These are phyloP conservation scores for Adineta ricciae DNA, from an alignment of 2,888 invertebrate species.

Conservation along the genomic window DNA sequence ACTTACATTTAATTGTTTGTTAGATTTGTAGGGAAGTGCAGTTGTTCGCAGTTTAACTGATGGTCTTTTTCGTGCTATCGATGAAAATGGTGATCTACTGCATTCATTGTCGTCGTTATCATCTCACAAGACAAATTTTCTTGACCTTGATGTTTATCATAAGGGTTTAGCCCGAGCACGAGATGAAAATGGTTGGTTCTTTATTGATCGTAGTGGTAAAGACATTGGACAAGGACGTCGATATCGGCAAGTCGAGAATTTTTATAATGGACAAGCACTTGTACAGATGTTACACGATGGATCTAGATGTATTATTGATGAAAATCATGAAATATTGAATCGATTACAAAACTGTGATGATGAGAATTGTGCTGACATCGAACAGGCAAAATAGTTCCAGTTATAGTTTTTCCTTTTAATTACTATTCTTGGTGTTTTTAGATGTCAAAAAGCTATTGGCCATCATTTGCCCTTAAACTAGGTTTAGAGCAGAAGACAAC, in stretches of 20 bases:
- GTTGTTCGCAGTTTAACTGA: not conserved
- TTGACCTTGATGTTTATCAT: conserved; percentile 2
- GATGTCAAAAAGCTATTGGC: not conserved
- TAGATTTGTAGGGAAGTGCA: not conserved
- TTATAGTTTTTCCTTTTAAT: not conserved
- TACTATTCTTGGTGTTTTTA: not conserved
- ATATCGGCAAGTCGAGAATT: not conserved
- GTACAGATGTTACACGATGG: not conserved
- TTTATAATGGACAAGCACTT: conserved; percentile 15
- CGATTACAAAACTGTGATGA: not conserved
- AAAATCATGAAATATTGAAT: not conserved
- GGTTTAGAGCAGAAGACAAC: not conserved
- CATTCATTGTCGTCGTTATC: not conserved
- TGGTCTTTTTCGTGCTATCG: not conserved
- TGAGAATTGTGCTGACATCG: not conserved
- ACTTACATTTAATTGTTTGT: not conserved
- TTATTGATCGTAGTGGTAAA: not conserved
- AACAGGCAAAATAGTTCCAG: not conserved
- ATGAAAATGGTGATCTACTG: not conserved
- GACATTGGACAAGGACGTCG: not conserved
- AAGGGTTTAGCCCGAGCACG: not conserved
- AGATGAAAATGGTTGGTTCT: conserved; percentile 7
- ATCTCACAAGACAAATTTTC: not conserved
- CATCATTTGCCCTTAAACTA: not conserved
- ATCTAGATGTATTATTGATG: not conserved